Base-by-base conservation (phyloP, 2,113 vertebrate genomes). In the Piliocolobus tephrosceles region DNA sequence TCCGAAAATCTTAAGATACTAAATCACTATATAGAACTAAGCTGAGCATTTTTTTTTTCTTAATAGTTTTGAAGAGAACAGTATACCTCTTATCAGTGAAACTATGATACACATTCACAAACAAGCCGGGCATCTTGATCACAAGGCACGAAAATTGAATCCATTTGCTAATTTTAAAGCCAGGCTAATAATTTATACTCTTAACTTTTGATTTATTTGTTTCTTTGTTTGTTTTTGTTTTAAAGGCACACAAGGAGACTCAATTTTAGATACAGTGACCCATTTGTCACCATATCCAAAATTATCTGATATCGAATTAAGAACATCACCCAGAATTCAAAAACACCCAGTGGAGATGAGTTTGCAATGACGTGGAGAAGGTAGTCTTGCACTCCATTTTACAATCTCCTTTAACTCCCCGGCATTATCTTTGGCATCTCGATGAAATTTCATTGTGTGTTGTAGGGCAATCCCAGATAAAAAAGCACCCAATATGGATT, bases 361-460 rank as follows among this genome's bases (percentile, higher is more conserved):
- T 80, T 22, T 27, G 7, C 11, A 9, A 0, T 30, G 40, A 14
- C 0, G 0, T 8, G 9, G 14, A 16, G 6, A 27, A 30, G 8
- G 40, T 11, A 3, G 10, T 6, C 12, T 68, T 18, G 18, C 0
- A 1, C 9, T 57, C 27, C 27, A 0, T 16, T 86, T 27, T 50
- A 5, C 23, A 27, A 6, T 50, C 30, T 64, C 35, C 13, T 52
- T 3, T 27, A 11, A 25, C 55, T 81, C 20, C 25, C 20, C 3
- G 4, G 43, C 1, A 5, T 80, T 38, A 94, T 76, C 20, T 57
- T 76, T 68, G 38, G 30, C 7, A 75, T 95, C 95, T 73, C 88
- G 93, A 8, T 55, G 43, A 96, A 96, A 96, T 89, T 18, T 57
- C 45, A 58, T 88, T 97, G 68, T 90, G 25, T 97, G 84, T 93